These are phyloP conservation scores for Caenorhabditis afra DNA, from an alignment of 2,888 invertebrate species.

Conservation along the genomic window DNA sequence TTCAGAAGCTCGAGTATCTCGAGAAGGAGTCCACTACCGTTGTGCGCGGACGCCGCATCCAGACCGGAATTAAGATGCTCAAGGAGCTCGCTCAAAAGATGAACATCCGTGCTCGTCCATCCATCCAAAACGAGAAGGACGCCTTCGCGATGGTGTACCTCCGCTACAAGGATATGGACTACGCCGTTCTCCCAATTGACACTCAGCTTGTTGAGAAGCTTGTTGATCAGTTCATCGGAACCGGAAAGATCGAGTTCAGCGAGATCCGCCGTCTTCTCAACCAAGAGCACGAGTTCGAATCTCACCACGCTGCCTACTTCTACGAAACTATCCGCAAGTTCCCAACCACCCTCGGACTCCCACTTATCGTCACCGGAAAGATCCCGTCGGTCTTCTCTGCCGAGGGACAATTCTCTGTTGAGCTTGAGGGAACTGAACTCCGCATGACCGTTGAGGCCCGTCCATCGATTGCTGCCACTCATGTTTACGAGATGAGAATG, in stretches of 20 bases:
- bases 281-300: conserved; percentile 56
- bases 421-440: conserved; percentile 45
- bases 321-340: conserved; percentile 65
- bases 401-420: conserved; percentile 56
- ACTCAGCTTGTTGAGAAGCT: conserved; percentile 60
- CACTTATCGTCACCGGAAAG: conserved; percentile 67
- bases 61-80: conserved; percentile 55
- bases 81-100: conserved; percentile 69
- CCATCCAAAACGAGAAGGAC: conserved; percentile 44
- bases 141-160: conserved; percentile 64
- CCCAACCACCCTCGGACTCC: conserved; percentile 74
- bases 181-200: conserved; percentile 73
- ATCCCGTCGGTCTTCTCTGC: conserved; percentile 63
- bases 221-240: conserved; percentile 58
- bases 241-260: conserved; percentile 51
- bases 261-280: conserved; percentile 63
- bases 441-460: conserved; percentile 55
- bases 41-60: conserved; percentile 61
- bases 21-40: conserved; percentile 61
- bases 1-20: conserved; percentile 51
- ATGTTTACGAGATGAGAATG: conserved; percentile 62
- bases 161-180: conserved; percentile 75
- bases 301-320: conserved; percentile 59
- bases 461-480: conserved; percentile 67
- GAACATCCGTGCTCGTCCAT: conserved; percentile 64